Evolutionary conservation across 2,888 invertebrate genomes (phyloP).

Genomic region (Gari tellinella): DNA sequence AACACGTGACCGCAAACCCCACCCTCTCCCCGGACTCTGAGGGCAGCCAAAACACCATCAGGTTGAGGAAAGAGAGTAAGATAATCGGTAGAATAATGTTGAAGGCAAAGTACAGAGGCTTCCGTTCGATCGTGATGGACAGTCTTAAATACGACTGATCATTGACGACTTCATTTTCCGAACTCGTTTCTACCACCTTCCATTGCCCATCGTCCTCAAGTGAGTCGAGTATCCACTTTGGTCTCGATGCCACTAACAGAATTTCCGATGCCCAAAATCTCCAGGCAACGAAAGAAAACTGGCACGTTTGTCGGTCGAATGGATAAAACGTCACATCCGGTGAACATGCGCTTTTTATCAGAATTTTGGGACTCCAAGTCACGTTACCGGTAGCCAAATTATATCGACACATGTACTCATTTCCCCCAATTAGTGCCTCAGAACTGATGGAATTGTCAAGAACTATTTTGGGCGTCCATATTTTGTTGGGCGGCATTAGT

Average conservation of each 20-base stretch:
- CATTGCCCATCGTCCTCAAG: conserved; percentile 41
- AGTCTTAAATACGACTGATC: conserved; percentile 9
- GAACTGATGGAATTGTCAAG: background rate
- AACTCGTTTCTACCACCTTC: conserved; percentile 21
- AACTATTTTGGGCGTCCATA: conserved; percentile 23
- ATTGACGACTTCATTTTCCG: background rate
- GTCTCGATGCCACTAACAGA: background rate
- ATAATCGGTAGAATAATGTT: conserved; percentile 30
- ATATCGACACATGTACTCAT: conserved; percentile 8
- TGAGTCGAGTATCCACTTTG: conserved; percentile 4
- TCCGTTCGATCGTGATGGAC: conserved; percentile 19
- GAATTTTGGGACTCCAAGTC: conserved; percentile 37
- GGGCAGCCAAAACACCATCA: conserved; percentile 25
- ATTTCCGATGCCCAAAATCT: conserved; percentile 17
- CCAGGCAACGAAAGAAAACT: conserved; percentile 17
- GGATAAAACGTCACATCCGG: conserved; percentile 38
- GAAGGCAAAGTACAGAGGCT: conserved; percentile 25
- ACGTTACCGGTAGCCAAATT: conserved; percentile 18
- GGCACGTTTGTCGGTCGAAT: conserved; percentile 27
- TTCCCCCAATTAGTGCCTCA: conserved; percentile 4
- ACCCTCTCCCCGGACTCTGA: conserved; percentile 30
- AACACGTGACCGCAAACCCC: conserved; percentile 31
- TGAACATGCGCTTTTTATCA: conserved; percentile 22
- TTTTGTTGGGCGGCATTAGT: background rate
- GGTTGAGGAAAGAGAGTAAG: conserved; percentile 15